Base-by-base conservation (phyloP, 2,888 invertebrate genomes). In the Rhamphomyia laevipes region DNA sequence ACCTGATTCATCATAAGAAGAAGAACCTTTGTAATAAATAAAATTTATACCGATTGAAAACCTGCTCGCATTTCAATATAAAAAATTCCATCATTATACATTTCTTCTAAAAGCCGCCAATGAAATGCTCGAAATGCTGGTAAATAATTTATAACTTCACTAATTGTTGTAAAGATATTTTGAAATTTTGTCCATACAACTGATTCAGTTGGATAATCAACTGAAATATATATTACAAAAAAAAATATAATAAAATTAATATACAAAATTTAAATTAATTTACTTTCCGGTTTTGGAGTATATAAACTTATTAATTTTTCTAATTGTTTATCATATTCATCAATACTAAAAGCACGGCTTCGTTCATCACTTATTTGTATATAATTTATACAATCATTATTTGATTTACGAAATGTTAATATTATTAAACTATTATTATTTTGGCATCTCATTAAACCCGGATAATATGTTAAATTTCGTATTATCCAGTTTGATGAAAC, bases 21-120 rank as follows among this genome's bases (percentile, higher is more conserved):
- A 42, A n/a, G 18, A 42, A 17, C 3, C 42, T 46, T 5, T 11
- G 0, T 46, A 45, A 11, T 9, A 5, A 5, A 21, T 9, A n/a
- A 10, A 3, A 23, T 35, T 43, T 54, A 43, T 11, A 67, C 68
- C 55, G 55, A 55, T 15, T 56, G 55, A 7, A 65, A 55, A 18
- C 59, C 55, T 10, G 61, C 52, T 42, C 82, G 70, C 7, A 82
- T 54, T 61, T 83, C 82, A 0, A 77, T 62, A 54, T 81, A 82
- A 63, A 77, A 71, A 1, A 82, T 69, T 54, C 81, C 80, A 58
- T 83, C 82, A 1, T 74, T 68, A 53, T 75, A 73, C 33, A 79
- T 61, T 58, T 81, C 78, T 45, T 73, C 62, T 4, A 82, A 65
- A 37, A 75, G 65, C 52, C 73, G 73, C 58, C 74, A 73, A 51